phyloP scores from a whole-genome alignment of 2,797 vertebrate species.

The Liparis tanakae region DNA sequence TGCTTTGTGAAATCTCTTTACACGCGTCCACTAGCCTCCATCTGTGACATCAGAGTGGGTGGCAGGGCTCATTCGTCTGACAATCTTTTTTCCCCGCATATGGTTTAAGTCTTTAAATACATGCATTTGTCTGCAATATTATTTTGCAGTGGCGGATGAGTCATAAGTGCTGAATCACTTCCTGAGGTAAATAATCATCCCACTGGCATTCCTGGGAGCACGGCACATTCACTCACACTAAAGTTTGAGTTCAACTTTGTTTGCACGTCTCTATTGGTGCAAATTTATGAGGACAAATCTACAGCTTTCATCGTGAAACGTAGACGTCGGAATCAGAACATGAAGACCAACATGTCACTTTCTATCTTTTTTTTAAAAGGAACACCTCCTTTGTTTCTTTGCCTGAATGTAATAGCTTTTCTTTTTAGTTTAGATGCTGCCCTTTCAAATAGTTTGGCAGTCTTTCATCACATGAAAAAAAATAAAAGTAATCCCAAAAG shows the following conservation, averaged over 20 bases:
- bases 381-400: not conserved
- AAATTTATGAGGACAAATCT: not conserved
- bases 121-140: not conserved
- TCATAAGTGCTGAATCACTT: slow-evolving; percentile 15
- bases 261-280: not conserved
- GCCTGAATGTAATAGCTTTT: not conserved
- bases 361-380: not conserved
- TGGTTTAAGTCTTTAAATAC: not conserved
- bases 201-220: not conserved
- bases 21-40: not conserved
- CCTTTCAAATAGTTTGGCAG: not conserved
- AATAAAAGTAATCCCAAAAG: not conserved
- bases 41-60: slow-evolving; percentile 14
- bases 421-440: not conserved
- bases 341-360: not conserved
- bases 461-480: not conserved
- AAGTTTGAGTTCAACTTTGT: not conserved
- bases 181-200: not conserved
- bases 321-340: not conserved
- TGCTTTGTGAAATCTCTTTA: slow-evolving; percentile 5
- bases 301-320: not conserved
- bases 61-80: slow-evolving; percentile 6
- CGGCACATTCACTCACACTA: not conserved
- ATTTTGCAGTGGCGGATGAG: not conserved
- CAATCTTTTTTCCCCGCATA: too few relatives aligned